Evolutionary conservation across 2,797 vertebrate genomes (phyloP).

Genomic region (Sebastes diploproa): DNA sequence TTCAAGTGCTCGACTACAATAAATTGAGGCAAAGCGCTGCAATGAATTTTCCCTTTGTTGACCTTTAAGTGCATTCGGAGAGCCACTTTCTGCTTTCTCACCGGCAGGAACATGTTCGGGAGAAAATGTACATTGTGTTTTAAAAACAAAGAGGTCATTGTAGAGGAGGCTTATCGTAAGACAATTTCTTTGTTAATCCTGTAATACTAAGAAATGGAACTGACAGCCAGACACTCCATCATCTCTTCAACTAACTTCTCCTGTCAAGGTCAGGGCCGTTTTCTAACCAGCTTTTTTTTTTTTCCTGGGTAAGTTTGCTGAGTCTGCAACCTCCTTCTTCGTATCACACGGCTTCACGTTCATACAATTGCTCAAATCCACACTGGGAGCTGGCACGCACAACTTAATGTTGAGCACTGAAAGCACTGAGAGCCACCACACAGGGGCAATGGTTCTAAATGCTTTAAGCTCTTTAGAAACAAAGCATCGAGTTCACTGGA

Average conservation of each 20-base stretch:
- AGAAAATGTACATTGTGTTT: conserved; percentile 25
- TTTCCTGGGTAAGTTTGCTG: conserved; percentile 28
- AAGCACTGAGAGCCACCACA: conserved; percentile 9
- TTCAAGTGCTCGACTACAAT: conserved; percentile 60
- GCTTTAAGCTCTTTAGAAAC: conserved; percentile 39
- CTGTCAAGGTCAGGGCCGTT: conserved; percentile 24
- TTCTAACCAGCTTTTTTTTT: background rate
- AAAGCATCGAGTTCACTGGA: conserved; percentile 22
- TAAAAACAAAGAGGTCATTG: conserved; percentile 2
- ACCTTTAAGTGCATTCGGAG: conserved; percentile 58
- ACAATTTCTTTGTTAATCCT: conserved; percentile 9
- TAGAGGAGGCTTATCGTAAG: background rate
- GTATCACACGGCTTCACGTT: conserved; percentile 29
- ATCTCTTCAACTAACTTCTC: conserved; percentile 7
- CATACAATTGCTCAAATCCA: conserved; percentile 26
- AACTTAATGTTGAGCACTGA: conserved; percentile 25
- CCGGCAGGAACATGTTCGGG: conserved; percentile 8
- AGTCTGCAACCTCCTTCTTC: conserved; percentile 31
- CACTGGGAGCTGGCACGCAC: conserved; percentile 37
- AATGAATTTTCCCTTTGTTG: conserved; percentile 61
- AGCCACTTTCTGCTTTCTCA: conserved; percentile 18
- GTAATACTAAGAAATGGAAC: background rate
- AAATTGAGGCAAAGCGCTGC: conserved; percentile 59
- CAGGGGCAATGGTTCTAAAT: conserved; percentile 26
- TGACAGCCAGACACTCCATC: conserved; percentile 1